phyloP scores from a whole-genome alignment of 2,888 invertebrate species.

The Halictus quadricinctus region DNA sequence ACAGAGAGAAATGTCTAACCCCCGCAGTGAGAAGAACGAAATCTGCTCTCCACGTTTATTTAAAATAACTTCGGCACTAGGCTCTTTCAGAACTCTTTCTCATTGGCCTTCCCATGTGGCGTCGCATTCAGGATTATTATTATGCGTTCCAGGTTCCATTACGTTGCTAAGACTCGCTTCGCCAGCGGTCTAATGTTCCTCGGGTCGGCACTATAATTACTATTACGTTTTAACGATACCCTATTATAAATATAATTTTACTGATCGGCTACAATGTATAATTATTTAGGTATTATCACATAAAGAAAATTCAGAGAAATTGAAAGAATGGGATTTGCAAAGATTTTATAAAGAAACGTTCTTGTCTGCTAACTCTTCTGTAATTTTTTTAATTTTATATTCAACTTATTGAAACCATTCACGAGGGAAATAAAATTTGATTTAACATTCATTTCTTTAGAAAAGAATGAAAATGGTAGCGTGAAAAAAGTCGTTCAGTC shows the following conservation, averaged over 20 bases:
- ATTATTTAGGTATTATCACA: not conserved
- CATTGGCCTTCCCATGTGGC: not conserved
- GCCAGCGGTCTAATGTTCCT: not conserved
- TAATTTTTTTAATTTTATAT: too few relatives aligned
- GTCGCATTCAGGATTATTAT: slow-evolving; percentile 1
- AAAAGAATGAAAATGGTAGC: too few relatives aligned
- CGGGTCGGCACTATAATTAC: not conserved
- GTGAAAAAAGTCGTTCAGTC: too few relatives aligned
- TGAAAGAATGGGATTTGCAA: not conserved
- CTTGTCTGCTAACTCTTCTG: too few relatives aligned
- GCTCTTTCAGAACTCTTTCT: not conserved
- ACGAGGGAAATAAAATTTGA: not conserved
- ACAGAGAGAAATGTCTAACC: not conserved
- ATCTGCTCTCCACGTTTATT: not conserved
- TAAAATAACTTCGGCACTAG: slow-evolving; percentile 2
- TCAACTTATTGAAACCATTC: not conserved
- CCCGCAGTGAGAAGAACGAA: not conserved
- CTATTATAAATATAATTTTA: not conserved
- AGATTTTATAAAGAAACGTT: not conserved
- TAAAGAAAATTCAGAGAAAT: not conserved
- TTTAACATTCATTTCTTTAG: not conserved
- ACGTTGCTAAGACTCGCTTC: not conserved
- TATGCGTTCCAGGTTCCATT: not conserved
- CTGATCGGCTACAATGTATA: not conserved
- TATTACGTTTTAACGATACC: not conserved